phyloP scores from a whole-genome alignment of 2,113 vertebrate species.

The Vimba vimba region DNA sequence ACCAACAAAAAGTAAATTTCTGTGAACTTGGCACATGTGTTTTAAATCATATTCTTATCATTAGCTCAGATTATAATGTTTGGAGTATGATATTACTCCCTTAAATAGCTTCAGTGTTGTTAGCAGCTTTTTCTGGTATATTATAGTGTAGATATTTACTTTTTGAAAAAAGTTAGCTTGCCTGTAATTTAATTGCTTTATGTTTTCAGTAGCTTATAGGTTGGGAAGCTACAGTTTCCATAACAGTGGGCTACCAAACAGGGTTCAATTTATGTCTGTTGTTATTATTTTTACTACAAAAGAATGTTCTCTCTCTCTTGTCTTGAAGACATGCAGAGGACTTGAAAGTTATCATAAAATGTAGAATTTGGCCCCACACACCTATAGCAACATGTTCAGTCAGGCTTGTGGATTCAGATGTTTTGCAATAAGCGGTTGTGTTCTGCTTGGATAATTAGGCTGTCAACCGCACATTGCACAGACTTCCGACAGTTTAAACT shows the following conservation, averaged over 20 bases:
- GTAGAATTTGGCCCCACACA: background rate
- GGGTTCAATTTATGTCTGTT: background rate
- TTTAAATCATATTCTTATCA: no score
- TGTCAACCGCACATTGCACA: constrained; percentile 63
- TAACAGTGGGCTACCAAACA: background rate
- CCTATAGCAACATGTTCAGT: constrained; percentile 39
- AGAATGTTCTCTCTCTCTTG: background rate
- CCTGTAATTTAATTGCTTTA: background rate
- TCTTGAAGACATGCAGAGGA: background rate
- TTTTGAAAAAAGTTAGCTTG: background rate
- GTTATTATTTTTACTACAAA: background rate
- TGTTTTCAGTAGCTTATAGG: background rate
- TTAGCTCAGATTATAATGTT: no score
- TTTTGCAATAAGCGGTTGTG: constrained; percentile 60
- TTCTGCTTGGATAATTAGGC: constrained; percentile 60
- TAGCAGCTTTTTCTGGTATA: no score
- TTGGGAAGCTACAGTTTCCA: background rate
- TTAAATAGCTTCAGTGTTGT: no score
- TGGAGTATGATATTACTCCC: no score
- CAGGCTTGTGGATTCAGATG: constrained; percentile 57
- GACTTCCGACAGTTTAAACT: constrained; percentile 58
- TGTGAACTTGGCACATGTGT: no score
- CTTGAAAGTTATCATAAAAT: background rate
- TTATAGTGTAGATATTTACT: no score
- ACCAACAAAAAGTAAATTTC: no score